phyloP scores from a whole-genome alignment of 1,140 invertebrate genomes.

The Zophobas atratus region DNA sequence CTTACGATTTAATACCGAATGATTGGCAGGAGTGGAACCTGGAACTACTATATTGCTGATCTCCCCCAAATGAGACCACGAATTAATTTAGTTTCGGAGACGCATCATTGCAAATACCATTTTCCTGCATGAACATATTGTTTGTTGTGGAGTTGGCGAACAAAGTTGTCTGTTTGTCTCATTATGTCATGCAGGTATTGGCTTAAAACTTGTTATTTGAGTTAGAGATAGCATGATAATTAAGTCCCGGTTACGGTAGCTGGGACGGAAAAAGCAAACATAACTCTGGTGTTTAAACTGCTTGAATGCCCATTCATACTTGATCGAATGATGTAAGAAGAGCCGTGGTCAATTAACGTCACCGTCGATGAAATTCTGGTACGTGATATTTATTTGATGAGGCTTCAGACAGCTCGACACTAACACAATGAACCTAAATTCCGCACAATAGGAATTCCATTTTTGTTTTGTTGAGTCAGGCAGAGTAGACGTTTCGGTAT shows the following conservation, averaged over 20 bases:
- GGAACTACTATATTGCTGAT: too few species aligned
- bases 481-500: neutral
- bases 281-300: neutral
- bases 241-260: neutral
- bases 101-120: neutral
- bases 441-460: neutral
- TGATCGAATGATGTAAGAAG: neutral
- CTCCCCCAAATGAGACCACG: too few species aligned
- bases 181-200: neutral
- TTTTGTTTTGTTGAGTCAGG: neutral
- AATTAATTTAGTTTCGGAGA: neutral
- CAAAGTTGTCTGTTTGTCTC: neutral
- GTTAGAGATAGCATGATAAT: neutral
- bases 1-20: too few species aligned
- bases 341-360: neutral
- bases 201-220: neutral
- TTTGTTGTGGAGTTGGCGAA: neutral
- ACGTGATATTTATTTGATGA: constrained; percentile 8
- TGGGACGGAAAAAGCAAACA: neutral
- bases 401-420: neutral
- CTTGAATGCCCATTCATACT: too few species aligned
- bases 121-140: neutral
- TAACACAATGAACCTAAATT: neutral
- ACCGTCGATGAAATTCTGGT: neutral
- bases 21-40: too few species aligned